A percentile compares a stretch with the other conserved stretches of the same genome.
Evolutionary conservation across 2,797 vertebrate genomes (phyloP).

Genomic region (Notolabrus celidotus): DNA sequence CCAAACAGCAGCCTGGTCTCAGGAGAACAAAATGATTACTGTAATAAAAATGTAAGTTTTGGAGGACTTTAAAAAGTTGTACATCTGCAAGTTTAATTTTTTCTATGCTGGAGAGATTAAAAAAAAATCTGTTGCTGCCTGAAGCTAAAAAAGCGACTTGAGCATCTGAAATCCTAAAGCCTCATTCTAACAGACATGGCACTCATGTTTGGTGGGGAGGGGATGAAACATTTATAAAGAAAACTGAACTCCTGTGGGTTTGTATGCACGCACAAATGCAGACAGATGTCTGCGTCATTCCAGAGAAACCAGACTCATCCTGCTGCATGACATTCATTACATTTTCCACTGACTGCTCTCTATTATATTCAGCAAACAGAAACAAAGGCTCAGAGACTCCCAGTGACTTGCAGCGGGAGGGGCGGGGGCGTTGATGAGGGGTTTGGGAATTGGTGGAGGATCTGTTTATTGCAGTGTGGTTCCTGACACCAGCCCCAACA

Average conservation of each 20-base stretch:
- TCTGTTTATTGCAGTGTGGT: conserved; percentile 72
- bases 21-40: too few relatives aligned
- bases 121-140: background rate
- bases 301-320: conserved; percentile 44
- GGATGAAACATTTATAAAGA: background rate
- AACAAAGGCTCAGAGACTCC: conserved; percentile 32
- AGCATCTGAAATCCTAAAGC: too few relatives aligned
- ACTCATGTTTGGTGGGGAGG: background rate
- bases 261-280: conserved; percentile 15
- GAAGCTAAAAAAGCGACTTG: background rate
- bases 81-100: too few relatives aligned
- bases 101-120: too few relatives aligned
- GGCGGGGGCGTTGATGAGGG: conserved; percentile 37
- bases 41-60: too few relatives aligned
- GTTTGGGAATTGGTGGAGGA: conserved; percentile 48
- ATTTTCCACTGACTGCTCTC: conserved; percentile 40
- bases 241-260: background rate
- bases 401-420: conserved; percentile 31
- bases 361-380: conserved; percentile 22
- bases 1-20: too few relatives aligned
- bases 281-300: conserved; percentile 3
- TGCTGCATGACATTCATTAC: conserved; percentile 34
- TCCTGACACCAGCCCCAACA: conserved; percentile 68
- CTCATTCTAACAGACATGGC: background rate
- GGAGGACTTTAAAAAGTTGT: too few relatives aligned